Evolutionary conservation across 2,888 invertebrate species (phyloP), one percentile per base, ranked within the genome.

Genomic region (Rhopalosiphum nymphaeae): DNA sequence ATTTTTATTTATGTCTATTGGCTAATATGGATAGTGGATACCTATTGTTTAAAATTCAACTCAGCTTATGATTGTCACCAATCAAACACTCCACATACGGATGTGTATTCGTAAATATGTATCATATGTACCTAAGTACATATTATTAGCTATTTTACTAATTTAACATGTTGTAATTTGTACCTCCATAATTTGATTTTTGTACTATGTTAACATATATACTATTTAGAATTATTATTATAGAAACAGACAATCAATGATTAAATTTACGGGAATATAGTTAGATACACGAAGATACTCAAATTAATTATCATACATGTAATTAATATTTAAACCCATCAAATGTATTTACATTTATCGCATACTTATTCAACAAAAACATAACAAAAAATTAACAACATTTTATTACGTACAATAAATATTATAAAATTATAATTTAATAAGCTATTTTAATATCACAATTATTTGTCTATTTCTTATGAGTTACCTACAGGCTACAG

Each of bases 391-490:
- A 44, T 9, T 29, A 56, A 49, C n/a, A 84, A 85, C 29, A 44
- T 85, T 57, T n/a, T 78, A 78, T 42, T 78, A 78, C 9, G 3
- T 78, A 78, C 78, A 78, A 36, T 44, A 56, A 85, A 9, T 56
- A 53, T 78, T 49, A 53, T 49, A 26, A 53, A 42, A 78, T 42
- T 49, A 36, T 36, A 53, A 53, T 91, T 84, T 53, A 9, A 53
- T 78, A 91, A 53, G 53, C 78, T 78, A 91, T 91, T 84, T 91
- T 56, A 84, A 29, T 84, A 44, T 49, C n/a, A 57, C n/a, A 46
- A 21, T 36, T 78, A 29, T 46, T 56, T 42, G 10, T 67, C 36
- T 46, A 61, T 46, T 44, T 36, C 78, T 46, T n/a, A 86, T 26
- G 11, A 44, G 36, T 46, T 46, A 86, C 16, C 46, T 46, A 61